Conservation (phyloP, 2,888 invertebrate genomes). For the Laothoe populi region DNA sequence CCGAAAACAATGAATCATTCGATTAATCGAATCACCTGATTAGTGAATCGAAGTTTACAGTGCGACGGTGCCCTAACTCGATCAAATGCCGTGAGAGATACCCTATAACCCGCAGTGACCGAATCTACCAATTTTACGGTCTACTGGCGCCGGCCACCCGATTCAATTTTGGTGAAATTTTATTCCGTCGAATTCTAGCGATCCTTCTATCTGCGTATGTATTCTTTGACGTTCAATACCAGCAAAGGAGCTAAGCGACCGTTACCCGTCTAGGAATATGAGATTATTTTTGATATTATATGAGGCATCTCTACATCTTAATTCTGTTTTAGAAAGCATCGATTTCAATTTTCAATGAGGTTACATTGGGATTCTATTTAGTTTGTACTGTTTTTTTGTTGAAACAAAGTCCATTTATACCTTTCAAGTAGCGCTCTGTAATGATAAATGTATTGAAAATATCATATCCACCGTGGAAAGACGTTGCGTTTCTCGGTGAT, state of each 20-base stretch:
- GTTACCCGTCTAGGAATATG: conserved; percentile 34
- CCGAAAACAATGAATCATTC: conserved; percentile 5
- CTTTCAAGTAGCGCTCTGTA: no score
- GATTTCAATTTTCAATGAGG: background rate
- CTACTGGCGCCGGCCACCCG: conserved; percentile 71
- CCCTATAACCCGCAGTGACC: conserved; percentile 65
- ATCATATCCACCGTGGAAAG: no score
- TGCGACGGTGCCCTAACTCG: conserved; percentile 52
- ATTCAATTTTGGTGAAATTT: conserved; percentile 83
- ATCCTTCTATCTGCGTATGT: conserved; percentile 66
- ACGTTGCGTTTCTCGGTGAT: no score
- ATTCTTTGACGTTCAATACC: conserved; percentile 58
- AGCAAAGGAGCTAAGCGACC: conserved; percentile 51
- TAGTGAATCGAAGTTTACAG: background rate
- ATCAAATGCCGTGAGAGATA: conserved; percentile 71
- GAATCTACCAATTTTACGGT: conserved; percentile 79
- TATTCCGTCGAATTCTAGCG: conserved; percentile 75
- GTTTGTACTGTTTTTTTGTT: no score
- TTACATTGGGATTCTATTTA: background rate
- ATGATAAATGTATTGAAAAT: no score
- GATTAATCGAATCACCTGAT: conserved; percentile 1
- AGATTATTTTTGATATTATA: conserved; percentile 15
- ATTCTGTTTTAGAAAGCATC: background rate
- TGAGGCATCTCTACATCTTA: background rate
- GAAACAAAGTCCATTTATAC: no score